Evolutionary conservation across 1,140 invertebrate species (phyloP), one percentile per base, ranked within the genome.

Genomic region (Phthorimaea operculella): DNA sequence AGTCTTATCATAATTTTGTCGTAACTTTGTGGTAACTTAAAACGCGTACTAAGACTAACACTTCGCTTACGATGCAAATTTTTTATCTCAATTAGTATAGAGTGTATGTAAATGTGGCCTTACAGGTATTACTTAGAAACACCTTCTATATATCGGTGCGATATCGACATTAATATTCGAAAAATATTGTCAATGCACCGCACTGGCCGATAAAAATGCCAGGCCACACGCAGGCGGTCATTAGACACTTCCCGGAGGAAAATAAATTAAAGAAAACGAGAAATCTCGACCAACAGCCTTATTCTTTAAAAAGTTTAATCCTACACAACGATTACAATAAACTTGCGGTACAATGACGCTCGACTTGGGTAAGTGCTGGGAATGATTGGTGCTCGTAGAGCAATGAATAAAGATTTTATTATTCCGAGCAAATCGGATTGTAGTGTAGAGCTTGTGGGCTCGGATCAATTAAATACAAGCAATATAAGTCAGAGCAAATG

Each of bases 181-280:
- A 80, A 80, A 82, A 79, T 80, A 80, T 81, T 83, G 78, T 82
- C 79, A 76, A 80, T 74, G 72, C 73, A 60, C 72, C 72, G 74
- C 72, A 67, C 63, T 71, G 71, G 67, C 68, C 77, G 81, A 84
- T 84, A 84, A 84, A 79, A 80, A 78, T 79, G 74, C 75, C 79
- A 68, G 79, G 74, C 81, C 81, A 82, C 81, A 82, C 81, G 72
- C 81, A 79, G 69, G 71, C 74, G 70, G 76, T 82, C 79, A 82
- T 84, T 84, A 84, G 79, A 84, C 81, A 82, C 79, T 77, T 84
- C 74, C 68, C 74, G 61, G 68, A 74, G 69, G 76, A 82, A 81
- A 79, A 84, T 84, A 84, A 84, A 84, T 82, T 82, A 79, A 83
- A 81, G 66, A 73, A 82, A 84, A 84, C 80, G 77, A 83, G 80